phyloP scores from a whole-genome alignment of 2,888 invertebrate species.

The Euspilapteryx auroguttella region DNA sequence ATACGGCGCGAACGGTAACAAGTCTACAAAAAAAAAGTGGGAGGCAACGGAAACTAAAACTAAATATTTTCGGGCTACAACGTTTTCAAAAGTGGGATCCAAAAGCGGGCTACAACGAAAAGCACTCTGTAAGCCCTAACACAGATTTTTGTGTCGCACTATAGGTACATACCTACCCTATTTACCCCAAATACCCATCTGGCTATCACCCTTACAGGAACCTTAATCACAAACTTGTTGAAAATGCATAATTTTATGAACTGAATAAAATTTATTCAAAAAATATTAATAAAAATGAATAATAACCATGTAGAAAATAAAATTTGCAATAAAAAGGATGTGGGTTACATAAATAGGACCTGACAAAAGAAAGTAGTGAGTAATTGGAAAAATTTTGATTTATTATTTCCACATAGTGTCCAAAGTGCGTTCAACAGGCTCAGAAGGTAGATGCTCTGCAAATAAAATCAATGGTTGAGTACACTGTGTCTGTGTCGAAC shows the following conservation, averaged over 20 bases:
- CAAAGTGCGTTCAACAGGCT: constrained; percentile 56
- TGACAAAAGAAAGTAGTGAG: constrained; percentile 52
- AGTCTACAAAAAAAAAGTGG: too few relatives aligned
- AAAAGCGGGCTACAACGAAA: too few relatives aligned
- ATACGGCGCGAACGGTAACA: too few relatives aligned
- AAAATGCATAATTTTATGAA: constrained; percentile 41
- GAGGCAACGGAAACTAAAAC: too few relatives aligned
- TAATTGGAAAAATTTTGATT: constrained; percentile 53
- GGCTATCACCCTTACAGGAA: too few relatives aligned
- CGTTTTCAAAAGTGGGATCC: too few relatives aligned
- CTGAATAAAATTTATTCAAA: constrained; percentile 57
- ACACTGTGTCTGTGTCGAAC: too few relatives aligned
- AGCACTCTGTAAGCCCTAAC: too few relatives aligned
- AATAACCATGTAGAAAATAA: constrained; percentile 56
- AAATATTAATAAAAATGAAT: constrained; percentile 49
- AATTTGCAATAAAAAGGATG: constrained; percentile 38
- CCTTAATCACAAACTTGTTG: constrained; percentile 50
- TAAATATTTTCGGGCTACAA: too few relatives aligned
- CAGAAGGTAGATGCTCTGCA: constrained; percentile 53
- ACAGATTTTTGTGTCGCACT: too few relatives aligned
- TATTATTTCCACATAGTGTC: constrained; percentile 61
- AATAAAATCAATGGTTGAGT: constrained; percentile 21
- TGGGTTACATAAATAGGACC: constrained; percentile 48
- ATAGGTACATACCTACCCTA: too few relatives aligned
- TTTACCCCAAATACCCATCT: too few relatives aligned